Evolutionary conservation across 2,797 vertebrate genomes (phyloP).

Genomic region (Holocentrus rufus): DNA sequence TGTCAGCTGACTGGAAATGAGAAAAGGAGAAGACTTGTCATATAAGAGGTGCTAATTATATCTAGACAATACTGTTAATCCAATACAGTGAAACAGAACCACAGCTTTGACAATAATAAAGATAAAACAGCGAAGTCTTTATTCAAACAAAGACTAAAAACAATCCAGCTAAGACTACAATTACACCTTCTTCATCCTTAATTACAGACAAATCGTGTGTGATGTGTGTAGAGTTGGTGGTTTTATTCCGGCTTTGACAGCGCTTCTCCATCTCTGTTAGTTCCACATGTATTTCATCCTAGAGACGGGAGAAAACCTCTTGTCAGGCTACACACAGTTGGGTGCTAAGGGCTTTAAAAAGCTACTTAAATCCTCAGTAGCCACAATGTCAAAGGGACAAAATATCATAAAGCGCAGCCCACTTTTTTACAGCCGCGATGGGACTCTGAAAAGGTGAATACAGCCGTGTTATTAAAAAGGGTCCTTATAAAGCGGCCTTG

Average conservation of each 20-base stretch:
- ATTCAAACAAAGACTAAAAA: constrained; percentile 26
- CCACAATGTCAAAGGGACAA: constrained; percentile 81
- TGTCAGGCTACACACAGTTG: constrained; percentile 63
- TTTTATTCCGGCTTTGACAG: constrained; percentile 55
- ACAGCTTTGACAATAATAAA: background rate
- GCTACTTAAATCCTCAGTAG: constrained; percentile 73
- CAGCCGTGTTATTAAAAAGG: constrained; percentile 77
- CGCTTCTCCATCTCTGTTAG: constrained; percentile 62
- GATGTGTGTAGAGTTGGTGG: constrained; percentile 17
- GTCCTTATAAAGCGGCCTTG: constrained; percentile 70
- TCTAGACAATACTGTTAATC: constrained; percentile 5
- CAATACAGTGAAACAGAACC: constrained; percentile 10
- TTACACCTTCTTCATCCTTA: constrained; percentile 52
- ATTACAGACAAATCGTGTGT: constrained; percentile 49
- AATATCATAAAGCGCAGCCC: constrained; percentile 71
- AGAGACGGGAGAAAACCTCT: constrained; percentile 66
- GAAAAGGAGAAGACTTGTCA: constrained; percentile 11
- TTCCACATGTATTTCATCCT: constrained; percentile 70
- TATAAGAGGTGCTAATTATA: constrained; percentile 36
- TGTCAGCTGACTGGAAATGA: constrained; percentile 46
- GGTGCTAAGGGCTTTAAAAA: constrained; percentile 72
- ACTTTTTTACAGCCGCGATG: constrained; percentile 65
- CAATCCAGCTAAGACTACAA: constrained; percentile 26
- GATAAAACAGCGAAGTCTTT: background rate
- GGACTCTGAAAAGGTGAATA: constrained; percentile 79